These are phyloP conservation scores for Microtus oregoni DNA, from an alignment of 2,113 vertebrate genomes.

Conservation along the genomic window DNA sequence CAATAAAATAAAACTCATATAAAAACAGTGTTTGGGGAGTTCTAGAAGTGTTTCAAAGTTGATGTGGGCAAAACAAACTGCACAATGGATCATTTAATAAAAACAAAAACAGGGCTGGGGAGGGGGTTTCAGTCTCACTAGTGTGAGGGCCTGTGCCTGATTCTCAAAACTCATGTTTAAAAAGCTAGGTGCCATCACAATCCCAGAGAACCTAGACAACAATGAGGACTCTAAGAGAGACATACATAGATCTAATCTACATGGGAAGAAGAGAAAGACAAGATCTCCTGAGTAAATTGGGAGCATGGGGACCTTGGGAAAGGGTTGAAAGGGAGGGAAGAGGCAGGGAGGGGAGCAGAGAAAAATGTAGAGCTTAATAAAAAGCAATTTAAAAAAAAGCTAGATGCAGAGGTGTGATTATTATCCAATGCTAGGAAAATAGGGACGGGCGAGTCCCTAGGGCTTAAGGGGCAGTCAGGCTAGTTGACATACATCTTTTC, in stretches of 20 bases:
- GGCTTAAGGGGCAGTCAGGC: neutral
- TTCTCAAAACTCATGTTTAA: neutral
- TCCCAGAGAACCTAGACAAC: too few species aligned
- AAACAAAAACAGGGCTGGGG: neutral
- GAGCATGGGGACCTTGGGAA: too few species aligned
- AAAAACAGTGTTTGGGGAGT: too few species aligned
- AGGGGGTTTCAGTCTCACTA: neutral
- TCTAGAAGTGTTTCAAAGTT: slow-evolving; percentile 2
- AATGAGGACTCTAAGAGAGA: too few species aligned
- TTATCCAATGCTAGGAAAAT: neutral
- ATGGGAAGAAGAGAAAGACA: too few species aligned
- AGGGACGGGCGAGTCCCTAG: too few species aligned
- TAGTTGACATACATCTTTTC: neutral
- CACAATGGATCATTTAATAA: neutral
- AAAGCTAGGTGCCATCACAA: neutral
- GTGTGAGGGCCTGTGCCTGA: neutral
- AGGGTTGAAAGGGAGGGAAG: too few species aligned
- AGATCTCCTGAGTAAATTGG: too few species aligned
- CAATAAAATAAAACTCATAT: neutral
- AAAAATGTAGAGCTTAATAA: too few species aligned
- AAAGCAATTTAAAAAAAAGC: too few species aligned
- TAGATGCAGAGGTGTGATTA: neutral
- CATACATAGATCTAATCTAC: too few species aligned
- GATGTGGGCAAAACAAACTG: neutral
- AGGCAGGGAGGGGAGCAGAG: too few species aligned